phyloP scores from a whole-genome alignment of 2,113 vertebrate genomes.

The Ictalurus furcatus region DNA sequence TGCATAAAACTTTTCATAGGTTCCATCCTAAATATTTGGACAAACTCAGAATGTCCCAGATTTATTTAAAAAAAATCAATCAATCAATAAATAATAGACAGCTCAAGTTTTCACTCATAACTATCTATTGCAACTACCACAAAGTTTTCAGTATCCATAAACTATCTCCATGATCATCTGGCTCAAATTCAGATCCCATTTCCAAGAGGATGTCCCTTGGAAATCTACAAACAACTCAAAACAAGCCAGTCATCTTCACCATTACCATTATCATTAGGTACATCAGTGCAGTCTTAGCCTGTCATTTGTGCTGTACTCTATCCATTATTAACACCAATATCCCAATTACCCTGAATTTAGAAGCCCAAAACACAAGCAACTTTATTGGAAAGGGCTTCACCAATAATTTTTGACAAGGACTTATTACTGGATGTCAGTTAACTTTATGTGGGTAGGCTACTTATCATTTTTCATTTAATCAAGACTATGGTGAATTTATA shows the following conservation, averaged over 20 bases:
- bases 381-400: neutral
- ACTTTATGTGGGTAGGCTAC: neutral
- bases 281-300: neutral
- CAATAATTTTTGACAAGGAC: neutral
- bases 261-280: neutral
- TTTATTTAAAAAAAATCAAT: too few species aligned
- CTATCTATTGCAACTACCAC: neutral
- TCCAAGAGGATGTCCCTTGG: neutral
- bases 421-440: neutral
- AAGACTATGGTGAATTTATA: neutral
- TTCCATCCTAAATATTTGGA: neutral
- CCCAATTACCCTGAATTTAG: neutral
- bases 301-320: neutral
- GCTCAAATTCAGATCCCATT: neutral
- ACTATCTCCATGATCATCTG: neutral
- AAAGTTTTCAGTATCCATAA: neutral
- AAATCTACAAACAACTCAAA: neutral
- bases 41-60: neutral
- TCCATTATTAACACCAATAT: neutral
- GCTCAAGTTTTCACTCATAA: neutral
- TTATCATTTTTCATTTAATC: neutral
- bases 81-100: neutral
- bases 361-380: neutral
- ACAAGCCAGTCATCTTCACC: too few species aligned
- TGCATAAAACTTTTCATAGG: neutral